Evolutionary conservation across 2,113 vertebrate genomes (phyloP).

Genomic region (Nibea coibor): DNA sequence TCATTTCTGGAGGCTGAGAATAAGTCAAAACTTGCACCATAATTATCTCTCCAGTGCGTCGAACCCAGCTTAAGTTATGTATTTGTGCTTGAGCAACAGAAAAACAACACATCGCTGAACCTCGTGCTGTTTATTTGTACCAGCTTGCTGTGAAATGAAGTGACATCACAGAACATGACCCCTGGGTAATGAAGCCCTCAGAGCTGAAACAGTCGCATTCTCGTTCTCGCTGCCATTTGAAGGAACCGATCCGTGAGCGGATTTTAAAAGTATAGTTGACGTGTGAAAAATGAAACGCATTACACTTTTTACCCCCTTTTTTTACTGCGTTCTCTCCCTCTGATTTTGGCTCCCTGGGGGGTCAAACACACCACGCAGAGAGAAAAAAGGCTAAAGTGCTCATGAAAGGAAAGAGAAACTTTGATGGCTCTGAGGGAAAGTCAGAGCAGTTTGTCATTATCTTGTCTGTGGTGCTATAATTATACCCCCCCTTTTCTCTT

Average conservation of each 20-base stretch:
- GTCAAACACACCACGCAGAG: not conserved
- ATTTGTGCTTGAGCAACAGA: not conserved
- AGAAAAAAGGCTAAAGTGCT: constrained; percentile 21
- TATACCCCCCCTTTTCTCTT: constrained; percentile 53
- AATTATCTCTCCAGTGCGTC: too few species aligned
- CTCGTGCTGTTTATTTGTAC: not conserved
- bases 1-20: too few species aligned
- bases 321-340: not conserved
- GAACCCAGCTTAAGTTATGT: not conserved
- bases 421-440: constrained; percentile 64
- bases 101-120: not conserved
- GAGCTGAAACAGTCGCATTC: not conserved
- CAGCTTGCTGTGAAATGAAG: not conserved
- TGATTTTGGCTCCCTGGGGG: constrained; percentile 19
- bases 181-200: not conserved
- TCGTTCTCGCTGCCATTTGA: not conserved
- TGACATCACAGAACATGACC: not conserved
- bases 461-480: constrained; percentile 61
- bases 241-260: not conserved
- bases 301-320: not conserved
- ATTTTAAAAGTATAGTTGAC: not conserved
- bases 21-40: too few species aligned
- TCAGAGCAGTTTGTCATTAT: constrained; percentile 69
- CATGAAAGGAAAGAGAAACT: constrained; percentile 27
- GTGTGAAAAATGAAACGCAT: not conserved